Conservation (phyloP, 2,888 invertebrate species). For the Aleiodes alternator region DNA sequence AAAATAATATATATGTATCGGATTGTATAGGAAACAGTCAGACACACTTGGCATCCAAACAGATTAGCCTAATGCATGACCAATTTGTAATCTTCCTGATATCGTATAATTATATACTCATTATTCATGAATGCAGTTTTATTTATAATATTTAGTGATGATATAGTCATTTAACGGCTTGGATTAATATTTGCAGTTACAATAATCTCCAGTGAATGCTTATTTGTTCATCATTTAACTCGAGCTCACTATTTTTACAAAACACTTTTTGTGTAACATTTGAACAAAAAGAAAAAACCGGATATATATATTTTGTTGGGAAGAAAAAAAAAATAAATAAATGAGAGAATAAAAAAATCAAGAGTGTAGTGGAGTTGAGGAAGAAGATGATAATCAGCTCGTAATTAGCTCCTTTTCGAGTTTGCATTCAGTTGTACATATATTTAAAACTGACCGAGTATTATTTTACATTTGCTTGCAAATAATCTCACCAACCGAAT, state of each 20-base stretch:
- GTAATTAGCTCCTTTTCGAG: slow-evolving; percentile 62
- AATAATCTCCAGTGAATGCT: too few relatives aligned
- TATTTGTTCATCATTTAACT: neutral
- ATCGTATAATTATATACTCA: slow-evolving; percentile 45
- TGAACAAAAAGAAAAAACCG: neutral
- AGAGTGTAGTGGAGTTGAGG: slow-evolving; percentile 55
- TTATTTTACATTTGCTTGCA: neutral
- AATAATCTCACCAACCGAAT: slow-evolving; percentile 14
- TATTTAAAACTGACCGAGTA: neutral
- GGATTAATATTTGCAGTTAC: too few relatives aligned
- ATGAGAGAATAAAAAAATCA: slow-evolving; percentile 29
- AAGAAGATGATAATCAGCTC: slow-evolving; percentile 63
- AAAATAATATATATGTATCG: slow-evolving; percentile 38
- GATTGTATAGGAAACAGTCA: slow-evolving; percentile 13
- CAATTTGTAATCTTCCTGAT: slow-evolving; percentile 52
- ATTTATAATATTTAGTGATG: slow-evolving; percentile 17
- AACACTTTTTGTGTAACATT: neutral
- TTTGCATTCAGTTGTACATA: slow-evolving; percentile 18
- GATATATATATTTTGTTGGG: slow-evolving; percentile 13
- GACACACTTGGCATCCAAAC: slow-evolving; percentile 35
- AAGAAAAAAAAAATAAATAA: neutral
- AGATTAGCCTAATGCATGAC: slow-evolving; percentile 48
- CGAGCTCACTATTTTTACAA: too few relatives aligned
- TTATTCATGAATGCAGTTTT: slow-evolving; percentile 21
- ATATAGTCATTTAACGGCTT: too few relatives aligned